Conservation (phyloP, 1,140 invertebrate species). For the Drosophila dunni region DNA sequence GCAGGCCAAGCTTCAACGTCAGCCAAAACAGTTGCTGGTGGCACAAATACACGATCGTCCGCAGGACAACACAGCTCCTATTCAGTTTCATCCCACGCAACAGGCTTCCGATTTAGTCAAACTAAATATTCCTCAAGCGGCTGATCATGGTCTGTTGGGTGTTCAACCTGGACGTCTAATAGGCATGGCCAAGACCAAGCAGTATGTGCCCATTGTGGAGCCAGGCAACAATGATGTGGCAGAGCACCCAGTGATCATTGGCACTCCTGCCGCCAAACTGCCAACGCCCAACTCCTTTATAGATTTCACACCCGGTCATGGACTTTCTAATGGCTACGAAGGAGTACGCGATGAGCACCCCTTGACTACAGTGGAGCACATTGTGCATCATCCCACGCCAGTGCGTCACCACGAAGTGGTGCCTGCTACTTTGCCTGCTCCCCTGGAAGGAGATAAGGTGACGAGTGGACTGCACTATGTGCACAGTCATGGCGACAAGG, state of each 20-base stretch:
- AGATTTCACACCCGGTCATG: constrained; percentile 66
- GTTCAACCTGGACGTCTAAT: constrained; percentile 67
- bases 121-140: not conserved
- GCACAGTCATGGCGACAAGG: constrained; percentile 48
- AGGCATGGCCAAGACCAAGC: constrained; percentile 73
- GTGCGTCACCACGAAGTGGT: constrained; percentile 20
- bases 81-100: constrained; percentile 66
- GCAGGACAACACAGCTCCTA: constrained; percentile 73
- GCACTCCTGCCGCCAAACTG: constrained; percentile 42
- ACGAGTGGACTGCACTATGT: constrained; percentile 54
- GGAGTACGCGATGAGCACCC: constrained; percentile 50
- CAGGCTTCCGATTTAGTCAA: constrained; percentile 13
- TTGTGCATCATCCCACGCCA: constrained; percentile 50
- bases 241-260: constrained; percentile 21
- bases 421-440: constrained; percentile 53
- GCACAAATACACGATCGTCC: constrained; percentile 43
- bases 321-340: constrained; percentile 73
- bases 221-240: constrained; percentile 65
- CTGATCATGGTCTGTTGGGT: constrained; percentile 47
- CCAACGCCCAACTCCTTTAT: constrained; percentile 70
- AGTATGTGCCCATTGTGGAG: constrained; percentile 80
- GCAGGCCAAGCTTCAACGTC: constrained; percentile 74
- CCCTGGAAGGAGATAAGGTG: constrained; percentile 51
- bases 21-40: constrained; percentile 58
- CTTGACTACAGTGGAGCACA: constrained; percentile 59